Percentiles rank a stretch among this genome's conserved stretches.
These are phyloP conservation scores for Cheilinus undulatus DNA, from an alignment of 2,113 vertebrate genomes.

Conservation along the genomic window DNA sequence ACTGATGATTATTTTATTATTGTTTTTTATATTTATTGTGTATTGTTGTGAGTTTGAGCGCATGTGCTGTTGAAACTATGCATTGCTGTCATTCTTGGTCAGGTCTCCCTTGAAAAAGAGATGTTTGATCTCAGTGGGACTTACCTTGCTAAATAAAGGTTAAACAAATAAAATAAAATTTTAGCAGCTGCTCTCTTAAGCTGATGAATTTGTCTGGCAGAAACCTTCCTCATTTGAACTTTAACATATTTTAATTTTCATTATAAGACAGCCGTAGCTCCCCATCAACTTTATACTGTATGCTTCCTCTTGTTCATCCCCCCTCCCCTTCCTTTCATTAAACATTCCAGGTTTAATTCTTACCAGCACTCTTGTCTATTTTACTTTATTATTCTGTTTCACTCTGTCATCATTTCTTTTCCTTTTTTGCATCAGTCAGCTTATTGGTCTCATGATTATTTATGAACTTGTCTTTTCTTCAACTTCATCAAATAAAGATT, in stretches of 20 bases:
- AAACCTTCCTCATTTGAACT: no score
- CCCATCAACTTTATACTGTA: background rate
- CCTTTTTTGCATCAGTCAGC: background rate
- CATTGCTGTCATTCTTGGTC: no score
- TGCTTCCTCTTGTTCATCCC: background rate
- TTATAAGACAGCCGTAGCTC: background rate
- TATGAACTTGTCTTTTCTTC: background rate
- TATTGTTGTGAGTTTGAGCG: no score
- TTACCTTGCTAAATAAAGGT: no score
- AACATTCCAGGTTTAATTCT: slow-evolving; percentile 49
- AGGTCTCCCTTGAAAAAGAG: no score
- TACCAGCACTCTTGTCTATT: slow-evolving; percentile 23
- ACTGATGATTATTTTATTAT: no score
- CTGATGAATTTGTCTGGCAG: no score
- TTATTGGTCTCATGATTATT: slow-evolving; percentile 13
- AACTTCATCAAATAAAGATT: background rate
- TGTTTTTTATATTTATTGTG: no score
- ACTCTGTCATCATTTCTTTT: slow-evolving; percentile 1
- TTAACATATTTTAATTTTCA: slow-evolving; percentile 15
- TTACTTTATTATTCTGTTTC: slow-evolving; percentile 37
- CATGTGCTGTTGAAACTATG: no score
- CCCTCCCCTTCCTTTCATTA: background rate
- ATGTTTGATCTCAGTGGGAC: no score
- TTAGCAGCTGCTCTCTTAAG: no score
- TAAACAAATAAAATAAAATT: no score